Evolutionary conservation across 1,140 invertebrate genomes (phyloP).

Genomic region (Heliconius eleuchia): DNA sequence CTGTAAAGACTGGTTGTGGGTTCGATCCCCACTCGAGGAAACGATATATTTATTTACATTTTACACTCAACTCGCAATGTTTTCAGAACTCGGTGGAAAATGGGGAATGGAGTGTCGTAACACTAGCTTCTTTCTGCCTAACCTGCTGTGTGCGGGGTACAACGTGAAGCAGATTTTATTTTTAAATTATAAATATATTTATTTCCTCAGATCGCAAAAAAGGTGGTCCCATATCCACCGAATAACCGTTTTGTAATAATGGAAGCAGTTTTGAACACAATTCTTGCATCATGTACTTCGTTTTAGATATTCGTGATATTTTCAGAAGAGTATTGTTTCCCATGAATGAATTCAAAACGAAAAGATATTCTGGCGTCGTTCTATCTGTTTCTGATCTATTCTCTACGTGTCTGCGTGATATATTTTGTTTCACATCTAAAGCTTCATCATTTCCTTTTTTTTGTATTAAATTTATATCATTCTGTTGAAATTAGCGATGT

Average conservation of each 20-base stretch:
- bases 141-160: too few relatives aligned
- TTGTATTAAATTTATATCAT: too few relatives aligned
- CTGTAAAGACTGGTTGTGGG: too few relatives aligned
- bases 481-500: too few relatives aligned
- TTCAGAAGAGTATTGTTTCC: conserved; percentile 12
- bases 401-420: neutral
- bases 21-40: too few relatives aligned
- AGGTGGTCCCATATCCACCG: neutral
- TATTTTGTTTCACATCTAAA: neutral
- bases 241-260: conserved; percentile 25
- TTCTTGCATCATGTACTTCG: conserved; percentile 14
- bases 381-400: neutral
- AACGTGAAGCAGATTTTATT: neutral
- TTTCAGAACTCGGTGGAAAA: too few relatives aligned
- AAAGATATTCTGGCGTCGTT: neutral
- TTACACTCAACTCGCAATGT: too few relatives aligned
- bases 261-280: conserved; percentile 18
- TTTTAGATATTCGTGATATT: conserved; percentile 14
- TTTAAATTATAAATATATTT: neutral
- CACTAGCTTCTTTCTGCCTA: too few relatives aligned
- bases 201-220: neutral
- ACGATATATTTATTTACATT: too few relatives aligned
- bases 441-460: neutral
- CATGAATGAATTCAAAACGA: conserved; percentile 14
- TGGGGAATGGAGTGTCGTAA: too few relatives aligned